These are phyloP conservation scores for Pagetopsis macropterus DNA, from an alignment of 2,797 vertebrate species.

Conservation along the genomic window DNA sequence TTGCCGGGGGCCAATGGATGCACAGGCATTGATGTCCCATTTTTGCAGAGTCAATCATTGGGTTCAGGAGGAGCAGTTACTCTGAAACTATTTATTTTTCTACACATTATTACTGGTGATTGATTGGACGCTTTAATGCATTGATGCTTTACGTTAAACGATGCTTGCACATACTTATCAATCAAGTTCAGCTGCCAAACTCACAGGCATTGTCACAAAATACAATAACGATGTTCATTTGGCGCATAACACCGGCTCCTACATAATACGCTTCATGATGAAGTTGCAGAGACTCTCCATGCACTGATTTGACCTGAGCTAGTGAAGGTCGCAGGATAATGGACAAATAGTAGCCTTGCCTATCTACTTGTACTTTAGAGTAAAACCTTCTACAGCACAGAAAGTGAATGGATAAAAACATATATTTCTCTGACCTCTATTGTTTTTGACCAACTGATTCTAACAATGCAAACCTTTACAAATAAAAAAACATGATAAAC, in stretches of 20 bases:
- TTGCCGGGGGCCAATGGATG: constrained; percentile 43
- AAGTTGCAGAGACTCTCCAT: neutral
- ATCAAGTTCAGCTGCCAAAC: constrained; percentile 40
- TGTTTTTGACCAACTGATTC: neutral
- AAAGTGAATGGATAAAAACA: neutral
- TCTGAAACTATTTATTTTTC: constrained; percentile 59
- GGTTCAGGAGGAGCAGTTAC: constrained; percentile 36
- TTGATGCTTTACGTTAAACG: constrained; percentile 50
- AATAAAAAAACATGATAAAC: no score
- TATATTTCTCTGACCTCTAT: neutral
- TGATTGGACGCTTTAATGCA: constrained; percentile 58
- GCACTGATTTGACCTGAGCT: neutral
- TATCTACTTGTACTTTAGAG: neutral
- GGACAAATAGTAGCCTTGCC: neutral
- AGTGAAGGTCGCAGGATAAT: neutral
- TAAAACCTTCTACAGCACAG: neutral
- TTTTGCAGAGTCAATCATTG: constrained; percentile 56
- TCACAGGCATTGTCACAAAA: constrained; percentile 8
- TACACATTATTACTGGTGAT: constrained; percentile 53
- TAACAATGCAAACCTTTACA: neutral
- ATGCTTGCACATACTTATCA: constrained; percentile 50
- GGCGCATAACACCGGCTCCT: neutral
- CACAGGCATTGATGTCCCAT: constrained; percentile 27
- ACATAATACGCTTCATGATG: constrained; percentile 7
- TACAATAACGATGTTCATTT: constrained; percentile 38